Evolutionary conservation across 2,888 invertebrate species (phyloP).

Genomic region (Agrilus biguttatus): DNA sequence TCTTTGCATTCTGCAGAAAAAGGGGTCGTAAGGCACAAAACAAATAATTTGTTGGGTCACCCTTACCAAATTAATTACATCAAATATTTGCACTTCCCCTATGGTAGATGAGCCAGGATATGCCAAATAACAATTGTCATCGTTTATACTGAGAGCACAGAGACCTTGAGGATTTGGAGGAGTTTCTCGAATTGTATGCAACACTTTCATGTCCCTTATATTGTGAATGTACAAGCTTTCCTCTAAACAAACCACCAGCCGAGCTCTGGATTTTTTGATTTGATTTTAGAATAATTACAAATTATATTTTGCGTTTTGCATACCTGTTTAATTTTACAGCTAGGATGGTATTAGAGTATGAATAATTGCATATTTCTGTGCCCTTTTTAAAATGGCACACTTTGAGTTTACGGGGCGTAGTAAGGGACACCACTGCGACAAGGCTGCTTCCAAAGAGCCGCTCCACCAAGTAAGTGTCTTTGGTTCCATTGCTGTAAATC

Average conservation of each 20-base stretch:
- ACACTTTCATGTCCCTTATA: conserved; percentile 93
- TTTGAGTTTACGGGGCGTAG: conserved; percentile 80
- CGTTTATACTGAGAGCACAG: conserved; percentile 71
- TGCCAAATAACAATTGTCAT: conserved; percentile 86
- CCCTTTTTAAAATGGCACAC: conserved; percentile 97
- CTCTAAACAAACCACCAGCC: conserved; percentile 92
- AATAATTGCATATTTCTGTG: conserved; percentile 95
- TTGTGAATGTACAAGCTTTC: conserved; percentile 97
- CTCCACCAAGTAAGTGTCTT: conserved; percentile 86
- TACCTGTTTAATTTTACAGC: conserved; percentile 91
- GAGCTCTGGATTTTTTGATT: conserved; percentile 19
- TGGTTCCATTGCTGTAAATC: conserved; percentile 73
- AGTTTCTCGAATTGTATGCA: conserved; percentile 96
- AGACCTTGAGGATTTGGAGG: conserved; percentile 89
- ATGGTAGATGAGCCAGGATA: conserved; percentile 90
- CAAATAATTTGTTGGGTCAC: not conserved
- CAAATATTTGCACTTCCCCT: conserved; percentile 94
- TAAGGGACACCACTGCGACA: conserved; percentile 85
- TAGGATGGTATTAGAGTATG: conserved; percentile 85
- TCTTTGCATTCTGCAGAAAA: conserved; percentile 72
- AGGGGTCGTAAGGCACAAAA: conserved; percentile 4
- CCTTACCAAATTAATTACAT: conserved; percentile 71
- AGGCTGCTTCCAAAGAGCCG: conserved; percentile 93
- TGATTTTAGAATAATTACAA: conserved; percentile 1
- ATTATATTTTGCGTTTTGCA: conserved; percentile 36